Conservation (phyloP, 2,113 vertebrate species). For the Piprites chloris region DNA sequence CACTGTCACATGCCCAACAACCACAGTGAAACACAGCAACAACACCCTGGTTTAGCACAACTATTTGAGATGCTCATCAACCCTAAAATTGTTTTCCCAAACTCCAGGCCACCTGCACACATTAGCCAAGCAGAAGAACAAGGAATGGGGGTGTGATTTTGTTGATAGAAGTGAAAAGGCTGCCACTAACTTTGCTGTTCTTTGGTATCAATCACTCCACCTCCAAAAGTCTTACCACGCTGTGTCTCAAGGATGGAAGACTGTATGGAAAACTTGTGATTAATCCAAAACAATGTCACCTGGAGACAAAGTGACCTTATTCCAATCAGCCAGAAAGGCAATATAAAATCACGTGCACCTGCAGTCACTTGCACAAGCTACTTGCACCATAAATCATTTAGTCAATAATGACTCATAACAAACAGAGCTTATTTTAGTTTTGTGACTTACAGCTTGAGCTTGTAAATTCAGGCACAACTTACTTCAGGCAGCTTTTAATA, state of each 20-base stretch:
- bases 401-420: slow-evolving; percentile 16
- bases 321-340: neutral
- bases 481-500: neutral
- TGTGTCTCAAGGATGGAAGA: neutral
- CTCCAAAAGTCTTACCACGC: neutral
- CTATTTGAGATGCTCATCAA: neutral
- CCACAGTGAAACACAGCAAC: neutral
- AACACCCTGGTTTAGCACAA: rapidly evolving
- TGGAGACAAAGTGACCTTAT: slow-evolving; percentile 5
- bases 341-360: neutral
- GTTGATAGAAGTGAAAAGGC: neutral
- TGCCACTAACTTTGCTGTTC: neutral
- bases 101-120: neutral
- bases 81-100: neutral
- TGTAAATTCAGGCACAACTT: neutral
- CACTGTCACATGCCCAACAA: neutral
- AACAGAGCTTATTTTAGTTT: neutral
- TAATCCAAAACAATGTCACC: neutral
- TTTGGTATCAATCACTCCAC: neutral
- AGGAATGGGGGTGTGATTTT: neutral
- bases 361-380: neutral
- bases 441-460: neutral
- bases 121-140: neutral
- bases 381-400: neutral
- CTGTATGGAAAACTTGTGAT: neutral